Conservation (phyloP, 2,888 invertebrate genomes). For the Acronicta psi region DNA sequence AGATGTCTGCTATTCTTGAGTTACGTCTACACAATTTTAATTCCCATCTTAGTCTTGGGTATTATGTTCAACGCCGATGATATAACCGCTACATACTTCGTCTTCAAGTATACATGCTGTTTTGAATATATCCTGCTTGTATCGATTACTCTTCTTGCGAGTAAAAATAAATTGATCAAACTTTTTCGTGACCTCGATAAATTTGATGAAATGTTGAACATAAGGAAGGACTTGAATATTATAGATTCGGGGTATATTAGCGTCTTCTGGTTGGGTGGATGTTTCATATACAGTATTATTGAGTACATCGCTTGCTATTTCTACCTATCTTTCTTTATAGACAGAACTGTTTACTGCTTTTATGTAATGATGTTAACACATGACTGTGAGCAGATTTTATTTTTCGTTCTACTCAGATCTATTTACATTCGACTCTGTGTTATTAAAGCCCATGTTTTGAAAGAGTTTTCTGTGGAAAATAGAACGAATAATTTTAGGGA, state of each 20-base stretch:
- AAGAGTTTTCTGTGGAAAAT: conserved; percentile 55
- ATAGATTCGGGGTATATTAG: conserved; percentile 52
- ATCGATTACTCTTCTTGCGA: conserved; percentile 56
- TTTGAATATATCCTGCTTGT: conserved; percentile 66
- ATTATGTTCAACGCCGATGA: conserved; percentile 38
- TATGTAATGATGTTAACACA: conserved; percentile 64
- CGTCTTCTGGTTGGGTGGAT: conserved; percentile 51
- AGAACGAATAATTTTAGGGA: conserved; percentile 35
- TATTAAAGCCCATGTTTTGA: conserved; percentile 70
- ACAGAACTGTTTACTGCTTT: conserved; percentile 30
- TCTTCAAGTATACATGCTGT: conserved; percentile 61
- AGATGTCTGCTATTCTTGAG: conserved; percentile 47
- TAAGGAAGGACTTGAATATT: conserved; percentile 59
- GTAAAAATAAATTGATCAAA: conserved; percentile 58
- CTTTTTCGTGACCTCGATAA: conserved; percentile 64
- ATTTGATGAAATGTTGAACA: conserved; percentile 71
- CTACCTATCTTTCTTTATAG: conserved; percentile 42
- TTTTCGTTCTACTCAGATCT: conserved; percentile 63
- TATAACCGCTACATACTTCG: conserved; percentile 53
- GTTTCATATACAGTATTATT: conserved; percentile 51
- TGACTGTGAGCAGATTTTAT: conserved; percentile 72
- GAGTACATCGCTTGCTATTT: conserved; percentile 61
- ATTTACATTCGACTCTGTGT: conserved; percentile 69
- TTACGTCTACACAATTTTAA: conserved; percentile 49
- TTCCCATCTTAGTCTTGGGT: conserved; percentile 41